Conservation (phyloP, 2,888 invertebrate genomes). For the Ochropleura leucogaster region DNA sequence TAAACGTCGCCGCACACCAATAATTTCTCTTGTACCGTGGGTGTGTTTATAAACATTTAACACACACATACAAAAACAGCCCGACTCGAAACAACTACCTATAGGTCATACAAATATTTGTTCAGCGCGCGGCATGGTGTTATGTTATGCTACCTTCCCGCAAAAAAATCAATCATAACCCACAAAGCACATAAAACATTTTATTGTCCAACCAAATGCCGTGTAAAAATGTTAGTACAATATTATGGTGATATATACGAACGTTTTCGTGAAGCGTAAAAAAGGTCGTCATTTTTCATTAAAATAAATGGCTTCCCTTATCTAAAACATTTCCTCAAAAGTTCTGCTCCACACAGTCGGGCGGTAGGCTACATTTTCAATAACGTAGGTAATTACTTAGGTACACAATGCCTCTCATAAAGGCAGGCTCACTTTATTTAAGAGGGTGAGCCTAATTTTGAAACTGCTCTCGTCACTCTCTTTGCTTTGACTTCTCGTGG, state of each 20-base stretch:
- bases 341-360: constrained; percentile 59
- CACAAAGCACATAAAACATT: constrained; percentile 62
- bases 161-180: constrained; percentile 59
- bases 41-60: too few relatives aligned
- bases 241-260: constrained; percentile 63
- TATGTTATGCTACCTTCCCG: constrained; percentile 1
- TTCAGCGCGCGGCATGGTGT: neutral
- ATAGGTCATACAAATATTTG: too few relatives aligned
- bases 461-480: constrained; percentile 56
- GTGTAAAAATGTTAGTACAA: constrained; percentile 66
- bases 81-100: too few relatives aligned
- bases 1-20: too few relatives aligned
- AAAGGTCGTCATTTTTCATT: constrained; percentile 77
- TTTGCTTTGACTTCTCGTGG: constrained; percentile 56
- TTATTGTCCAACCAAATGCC: constrained; percentile 68
- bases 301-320: constrained; percentile 79
- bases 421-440: constrained; percentile 61
- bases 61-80: too few relatives aligned
- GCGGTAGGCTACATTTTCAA: constrained; percentile 66
- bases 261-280: constrained; percentile 65
- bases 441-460: constrained; percentile 62
- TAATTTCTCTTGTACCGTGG: too few relatives aligned
- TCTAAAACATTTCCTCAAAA: constrained; percentile 72
- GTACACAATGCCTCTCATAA: constrained; percentile 67
- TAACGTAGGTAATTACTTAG: constrained; percentile 72